These are phyloP conservation scores for Xylota segnis DNA, from an alignment of 2,888 invertebrate genomes.

Conservation along the genomic window DNA sequence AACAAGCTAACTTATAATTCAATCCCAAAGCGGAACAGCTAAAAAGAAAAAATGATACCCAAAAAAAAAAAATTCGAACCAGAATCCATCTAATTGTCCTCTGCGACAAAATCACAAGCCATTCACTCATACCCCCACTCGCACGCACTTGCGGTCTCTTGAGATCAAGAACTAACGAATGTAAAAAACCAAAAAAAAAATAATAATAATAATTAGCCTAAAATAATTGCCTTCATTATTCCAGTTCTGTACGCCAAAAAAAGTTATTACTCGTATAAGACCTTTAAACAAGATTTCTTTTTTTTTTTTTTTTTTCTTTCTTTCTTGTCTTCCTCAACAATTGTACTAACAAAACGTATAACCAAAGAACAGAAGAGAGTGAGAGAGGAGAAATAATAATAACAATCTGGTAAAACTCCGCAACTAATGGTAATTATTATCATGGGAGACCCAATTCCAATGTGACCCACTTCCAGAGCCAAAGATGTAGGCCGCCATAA, in stretches of 20 bases:
- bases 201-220: conserved; percentile 64
- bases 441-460: conserved; percentile 77
- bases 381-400: conserved; percentile 40
- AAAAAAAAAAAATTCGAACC: background rate
- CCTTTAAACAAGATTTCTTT: conserved; percentile 67
- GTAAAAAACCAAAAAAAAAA: conserved; percentile 16
- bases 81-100: conserved; percentile 39
- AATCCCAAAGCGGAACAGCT: conserved; percentile 60
- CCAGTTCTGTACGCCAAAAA: conserved; percentile 70
- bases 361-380: conserved; percentile 11
- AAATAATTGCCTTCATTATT: conserved; percentile 75
- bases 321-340: conserved; percentile 21
- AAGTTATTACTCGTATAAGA: conserved; percentile 60
- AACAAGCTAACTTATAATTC: conserved; percentile 71
- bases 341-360: conserved; percentile 40
- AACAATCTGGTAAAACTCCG: conserved; percentile 71
- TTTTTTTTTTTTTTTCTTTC: conserved; percentile 14
- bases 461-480: conserved; percentile 72
- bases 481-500: conserved; percentile 76
- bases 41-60: conserved; percentile 13
- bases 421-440: conserved; percentile 77
- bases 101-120: conserved; percentile 36
- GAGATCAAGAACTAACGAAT: conserved; percentile 2
- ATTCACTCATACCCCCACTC: conserved; percentile 4
- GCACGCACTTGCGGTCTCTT: background rate